Evolutionary conservation across 1,140 invertebrate species (phyloP), one percentile per base, ranked within the genome.

Genomic region (Nephila pilipes): DNA sequence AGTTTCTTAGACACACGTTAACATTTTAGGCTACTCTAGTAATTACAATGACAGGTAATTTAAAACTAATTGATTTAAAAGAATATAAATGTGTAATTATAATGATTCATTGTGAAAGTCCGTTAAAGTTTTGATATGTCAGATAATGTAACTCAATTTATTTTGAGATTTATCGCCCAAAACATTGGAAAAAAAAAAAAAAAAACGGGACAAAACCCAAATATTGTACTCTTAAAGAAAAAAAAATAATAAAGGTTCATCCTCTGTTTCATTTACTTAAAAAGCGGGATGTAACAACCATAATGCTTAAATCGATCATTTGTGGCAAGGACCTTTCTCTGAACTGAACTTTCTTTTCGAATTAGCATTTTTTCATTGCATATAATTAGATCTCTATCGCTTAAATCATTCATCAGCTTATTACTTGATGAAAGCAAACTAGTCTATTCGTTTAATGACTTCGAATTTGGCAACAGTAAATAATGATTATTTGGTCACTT

Each of bases 361-460:
- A 75, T 75, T 75, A 75, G 12, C 69, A 75, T 29, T 32, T 36
- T 75, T 36, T 29, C 32, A 14, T 32, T 36, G 69, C 32, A 25
- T 75, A 75, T 75, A 75, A 75, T 75, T 75, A 75, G 69, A 75
- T 75, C 10, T 32, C 29, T 32, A 75, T 36, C 69, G 18, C 16
- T 10, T 18, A 36, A 18, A 22, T 29, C 36, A 4, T 3, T 46
- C 46, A 81, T 22, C 22, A 54, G 46, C 3, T 81, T 38, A 81
- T 22, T 54, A 18, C 6, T 81, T 20, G 46, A 46, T 38, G 38
- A 81, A 46, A 54, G 79, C 46, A 81, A 38, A 81, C 18, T 16
- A 81, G 79, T 46, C 36, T 54, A 81, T 2, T 16, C 36, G 2
- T 22, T 46, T 81, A 46, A 6, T 22, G 36, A 5, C 36, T 46